These are phyloP conservation scores for Loriculus beryllinus DNA, from an alignment of 2,797 vertebrate species.

Conservation along the genomic window DNA sequence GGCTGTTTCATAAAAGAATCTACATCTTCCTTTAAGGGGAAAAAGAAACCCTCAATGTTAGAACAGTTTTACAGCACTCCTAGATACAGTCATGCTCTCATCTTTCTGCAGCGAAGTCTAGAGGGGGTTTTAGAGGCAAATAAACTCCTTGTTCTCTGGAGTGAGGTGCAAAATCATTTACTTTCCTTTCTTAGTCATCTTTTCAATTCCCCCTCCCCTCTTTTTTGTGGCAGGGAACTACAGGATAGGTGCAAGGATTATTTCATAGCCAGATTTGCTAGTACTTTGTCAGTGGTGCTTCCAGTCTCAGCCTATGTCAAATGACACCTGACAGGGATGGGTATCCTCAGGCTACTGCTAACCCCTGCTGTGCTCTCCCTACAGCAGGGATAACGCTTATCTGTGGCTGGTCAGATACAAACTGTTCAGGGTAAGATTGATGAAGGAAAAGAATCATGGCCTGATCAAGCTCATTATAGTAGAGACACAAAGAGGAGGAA, in stretches of 20 bases:
- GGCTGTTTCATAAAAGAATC: conserved; percentile 96
- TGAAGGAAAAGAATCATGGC: background rate
- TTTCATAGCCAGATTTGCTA: background rate
- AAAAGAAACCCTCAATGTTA: conserved; percentile 50
- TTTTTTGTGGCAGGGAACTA: background rate
- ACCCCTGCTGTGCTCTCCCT: background rate
- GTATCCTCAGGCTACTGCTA: rapidly evolving
- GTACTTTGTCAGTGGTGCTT: background rate
- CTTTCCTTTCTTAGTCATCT: background rate
- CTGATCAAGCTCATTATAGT: background rate
- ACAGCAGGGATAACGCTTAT: background rate
- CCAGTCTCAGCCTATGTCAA: background rate
- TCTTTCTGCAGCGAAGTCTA: background rate
- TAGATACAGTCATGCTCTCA: background rate
- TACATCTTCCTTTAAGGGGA: conserved; percentile 89
- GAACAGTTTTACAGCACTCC: background rate
- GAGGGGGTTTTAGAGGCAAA: background rate
- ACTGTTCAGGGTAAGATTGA: background rate
- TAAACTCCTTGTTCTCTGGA: background rate
- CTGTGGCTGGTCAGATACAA: background rate
- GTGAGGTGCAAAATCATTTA: background rate
- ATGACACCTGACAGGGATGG: background rate
- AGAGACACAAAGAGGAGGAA: background rate
- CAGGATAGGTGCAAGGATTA: background rate
- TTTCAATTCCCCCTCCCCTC: background rate